A percentile compares a stretch with the other conserved stretches of the same genome.
Evolutionary conservation across 2,113 vertebrate genomes (phyloP).

Genomic region (Oreochromis spilurus): DNA sequence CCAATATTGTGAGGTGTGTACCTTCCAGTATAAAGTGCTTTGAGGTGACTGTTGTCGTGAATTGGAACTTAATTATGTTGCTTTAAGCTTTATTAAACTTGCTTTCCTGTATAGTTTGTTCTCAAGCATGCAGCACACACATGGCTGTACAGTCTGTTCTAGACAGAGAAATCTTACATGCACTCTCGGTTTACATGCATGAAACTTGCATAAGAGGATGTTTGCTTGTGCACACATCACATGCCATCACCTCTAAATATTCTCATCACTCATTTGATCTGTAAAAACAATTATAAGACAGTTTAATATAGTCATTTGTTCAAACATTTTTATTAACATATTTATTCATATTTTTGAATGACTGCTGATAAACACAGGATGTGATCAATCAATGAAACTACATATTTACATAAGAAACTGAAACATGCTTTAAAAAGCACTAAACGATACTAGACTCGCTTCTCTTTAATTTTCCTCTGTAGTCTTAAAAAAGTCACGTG

Average conservation of each 20-base stretch:
- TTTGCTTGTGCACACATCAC: not conserved
- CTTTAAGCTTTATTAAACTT: not conserved
- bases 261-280: not conserved
- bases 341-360: not conserved
- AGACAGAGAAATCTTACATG: not conserved
- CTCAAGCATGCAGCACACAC: not conserved
- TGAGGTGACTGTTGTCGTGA: not conserved
- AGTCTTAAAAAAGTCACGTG: not conserved
- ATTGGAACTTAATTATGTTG: not conserved
- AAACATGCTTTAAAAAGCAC: not conserved
- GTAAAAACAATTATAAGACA: rapidly evolving
- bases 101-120: not conserved
- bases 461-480: not conserved
- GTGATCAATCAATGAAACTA: not conserved
- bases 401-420: not conserved
- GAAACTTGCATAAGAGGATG: not conserved
- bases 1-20: rapidly evolving
- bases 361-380: rapidly evolving
- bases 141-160: not conserved
- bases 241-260: not conserved
- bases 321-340: not conserved
- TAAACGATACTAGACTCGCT: not conserved
- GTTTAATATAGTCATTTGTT: not conserved
- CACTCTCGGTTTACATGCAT: not conserved
- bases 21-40: rapidly evolving